Conservation (phyloP, 2,113 vertebrate species). For the Gopherus flavomarginatus region DNA sequence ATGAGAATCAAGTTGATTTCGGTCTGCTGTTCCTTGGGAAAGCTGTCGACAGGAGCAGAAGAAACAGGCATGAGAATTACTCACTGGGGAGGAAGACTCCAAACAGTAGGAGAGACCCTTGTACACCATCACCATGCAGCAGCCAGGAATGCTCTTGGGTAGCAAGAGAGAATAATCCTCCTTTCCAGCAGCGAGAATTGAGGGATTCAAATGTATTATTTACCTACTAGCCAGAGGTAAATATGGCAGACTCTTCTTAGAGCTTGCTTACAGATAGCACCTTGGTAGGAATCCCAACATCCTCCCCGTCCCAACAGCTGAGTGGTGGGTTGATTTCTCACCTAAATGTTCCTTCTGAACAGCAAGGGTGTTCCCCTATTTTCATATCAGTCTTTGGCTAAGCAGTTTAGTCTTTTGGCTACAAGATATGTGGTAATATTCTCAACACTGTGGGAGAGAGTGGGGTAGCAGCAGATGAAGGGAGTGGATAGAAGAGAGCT, state of each 20-base stretch:
- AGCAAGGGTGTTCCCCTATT: neutral
- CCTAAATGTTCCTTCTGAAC: neutral
- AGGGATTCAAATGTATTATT: neutral
- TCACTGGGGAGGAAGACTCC: neutral
- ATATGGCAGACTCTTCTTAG: neutral
- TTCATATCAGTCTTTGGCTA: neutral
- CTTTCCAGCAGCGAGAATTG: neutral
- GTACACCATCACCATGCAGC: neutral
- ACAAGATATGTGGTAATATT: neutral
- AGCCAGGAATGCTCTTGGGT: neutral
- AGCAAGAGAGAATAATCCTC: neutral
- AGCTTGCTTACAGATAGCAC: neutral
- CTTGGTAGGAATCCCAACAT: neutral
- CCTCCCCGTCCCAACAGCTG: neutral
- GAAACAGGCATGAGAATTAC: neutral
- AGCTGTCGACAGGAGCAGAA: neutral
- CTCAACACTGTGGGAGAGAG: neutral
- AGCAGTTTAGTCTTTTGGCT: neutral
- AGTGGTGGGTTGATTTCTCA: neutral
- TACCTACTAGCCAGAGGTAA: neutral
- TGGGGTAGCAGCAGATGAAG: neutral
- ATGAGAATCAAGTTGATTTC: conserved; percentile 3
- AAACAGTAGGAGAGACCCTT: neutral
- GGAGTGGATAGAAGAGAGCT: neutral
- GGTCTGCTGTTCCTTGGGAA: neutral